Base-by-base conservation (phyloP, 2,888 invertebrate species). In the Chrysopilus asiliformis region DNA sequence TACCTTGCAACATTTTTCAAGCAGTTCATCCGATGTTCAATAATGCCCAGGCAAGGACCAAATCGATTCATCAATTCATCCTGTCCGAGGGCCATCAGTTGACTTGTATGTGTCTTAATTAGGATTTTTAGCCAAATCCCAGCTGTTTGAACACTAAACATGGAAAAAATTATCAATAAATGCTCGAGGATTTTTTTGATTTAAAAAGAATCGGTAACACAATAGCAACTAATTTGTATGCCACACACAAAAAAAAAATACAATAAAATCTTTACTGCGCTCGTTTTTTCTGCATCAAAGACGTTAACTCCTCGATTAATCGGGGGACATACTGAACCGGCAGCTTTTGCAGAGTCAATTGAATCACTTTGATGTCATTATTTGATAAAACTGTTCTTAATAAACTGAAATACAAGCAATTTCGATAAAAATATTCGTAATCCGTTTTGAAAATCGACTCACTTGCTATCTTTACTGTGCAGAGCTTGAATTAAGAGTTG, bases 401-500 rank as follows among this genome's bases (percentile, higher is more conserved):
- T 49, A 91, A 73, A 28, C 72, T 73, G 55, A 12, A 43, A 43
- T 22, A 32, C 32, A 30, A 32, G 6, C 32, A 26, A 15, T 12
- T 17, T 17, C 2, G 10, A n/a, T 17, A 31, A 18, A 16, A n/a
- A n/a, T n/a, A n/a, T n/a, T n/a, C n/a, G n/a, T n/a, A n/a, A n/a
- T n/a, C n/a, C n/a, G n/a, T n/a, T n/a, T n/a, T n/a, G n/a, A n/a
- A 7, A 13, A 10, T 2, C 12, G 29, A 13, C 4, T 50, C 45
- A 73, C 74, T 61, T 67, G 43, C 69, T 71, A 55, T 94, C 89
- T 51, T 79, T 79, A 51, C 90, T 91, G 49, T 85, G 85, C 20
- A 94, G 61, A 0, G 86, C 90, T 58, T 84, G 91, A 36, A 86
- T 68, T 7, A 93, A 61, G 7, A 91, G 65, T 43, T 84, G 81